Conservation (phyloP, 1,140 invertebrate species). For the Drosophila lacteicornis region DNA sequence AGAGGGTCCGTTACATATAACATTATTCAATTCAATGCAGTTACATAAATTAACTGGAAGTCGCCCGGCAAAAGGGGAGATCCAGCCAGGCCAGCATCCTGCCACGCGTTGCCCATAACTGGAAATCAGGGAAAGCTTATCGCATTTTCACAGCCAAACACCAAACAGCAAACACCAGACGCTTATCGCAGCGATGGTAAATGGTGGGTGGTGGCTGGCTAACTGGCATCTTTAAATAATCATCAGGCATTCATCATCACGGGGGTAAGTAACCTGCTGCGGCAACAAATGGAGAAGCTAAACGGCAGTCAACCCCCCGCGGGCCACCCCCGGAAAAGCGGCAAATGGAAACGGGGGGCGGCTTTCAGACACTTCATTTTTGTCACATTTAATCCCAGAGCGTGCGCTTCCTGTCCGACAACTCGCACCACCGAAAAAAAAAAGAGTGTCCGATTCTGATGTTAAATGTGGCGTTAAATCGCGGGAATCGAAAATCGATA, state of each 20-base stretch:
- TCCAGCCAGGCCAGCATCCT: slow-evolving; percentile 26
- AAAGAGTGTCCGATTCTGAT: slow-evolving; percentile 24
- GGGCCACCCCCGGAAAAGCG: slow-evolving; percentile 14
- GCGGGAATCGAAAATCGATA: slow-evolving; percentile 64
- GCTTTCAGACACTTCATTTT: slow-evolving; percentile 70
- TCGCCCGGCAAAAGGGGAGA: slow-evolving; percentile 21
- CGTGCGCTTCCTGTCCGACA: slow-evolving; percentile 51
- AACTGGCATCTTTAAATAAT: slow-evolving; percentile 84
- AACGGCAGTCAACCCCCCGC: slow-evolving; percentile 26
- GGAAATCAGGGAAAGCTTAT: slow-evolving; percentile 80
- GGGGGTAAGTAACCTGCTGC: slow-evolving; percentile 68
- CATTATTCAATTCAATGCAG: slow-evolving; percentile 76
- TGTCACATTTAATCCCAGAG: slow-evolving; percentile 79
- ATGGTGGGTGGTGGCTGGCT: slow-evolving; percentile 22
- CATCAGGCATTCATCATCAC: slow-evolving; percentile 84
- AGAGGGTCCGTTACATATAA: slow-evolving; percentile 33
- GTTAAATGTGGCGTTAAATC: slow-evolving; percentile 85
- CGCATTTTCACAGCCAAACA: slow-evolving; percentile 84
- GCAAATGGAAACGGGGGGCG: slow-evolving; percentile 11
- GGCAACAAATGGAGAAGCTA: slow-evolving; percentile 52
- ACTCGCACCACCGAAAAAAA: slow-evolving; percentile 19
- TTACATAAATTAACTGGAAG: slow-evolving; percentile 77
- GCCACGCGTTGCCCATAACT: slow-evolving; percentile 78
- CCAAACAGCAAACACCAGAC: slow-evolving; percentile 47
- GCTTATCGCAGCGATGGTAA: slow-evolving; percentile 65